A percentile compares a stretch with the other conserved stretches of the same genome.
Conservation (phyloP, 2,888 invertebrate genomes). For the Pterostichus niger region DNA sequence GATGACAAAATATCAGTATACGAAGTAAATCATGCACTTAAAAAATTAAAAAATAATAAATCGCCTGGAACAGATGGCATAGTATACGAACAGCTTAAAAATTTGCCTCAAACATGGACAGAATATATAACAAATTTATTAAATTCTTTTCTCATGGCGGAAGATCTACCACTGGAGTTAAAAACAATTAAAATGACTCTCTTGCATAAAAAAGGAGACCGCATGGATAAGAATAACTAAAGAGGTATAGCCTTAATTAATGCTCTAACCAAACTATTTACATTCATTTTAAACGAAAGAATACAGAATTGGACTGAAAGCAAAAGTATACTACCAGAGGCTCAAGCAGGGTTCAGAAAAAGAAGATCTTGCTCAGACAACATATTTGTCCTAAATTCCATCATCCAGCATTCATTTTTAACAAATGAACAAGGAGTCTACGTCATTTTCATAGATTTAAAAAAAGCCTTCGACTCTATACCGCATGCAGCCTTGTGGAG, state of each 20-base stretch:
- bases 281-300: not conserved
- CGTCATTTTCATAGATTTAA: not conserved
- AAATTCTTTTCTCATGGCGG: no score
- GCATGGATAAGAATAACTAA: not conserved
- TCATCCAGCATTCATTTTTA: not conserved
- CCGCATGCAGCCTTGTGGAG: not conserved
- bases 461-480: slow-evolving; percentile 6
- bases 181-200: not conserved
- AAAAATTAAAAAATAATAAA: no score
- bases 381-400: not conserved
- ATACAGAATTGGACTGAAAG: slow-evolving; percentile 2
- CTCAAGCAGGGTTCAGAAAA: slow-evolving; percentile 11
- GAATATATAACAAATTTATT: not conserved
- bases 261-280: slow-evolving; percentile 13
- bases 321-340: not conserved
- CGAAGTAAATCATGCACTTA: no score
- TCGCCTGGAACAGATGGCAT: no score
- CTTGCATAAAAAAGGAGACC: slow-evolving; percentile 12
- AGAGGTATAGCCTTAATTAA: slow-evolving; percentile 14
- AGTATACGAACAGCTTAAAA: no score
- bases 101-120: no score
- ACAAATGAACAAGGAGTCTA: not conserved
- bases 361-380: slow-evolving; percentile 16
- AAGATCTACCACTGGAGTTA: slow-evolving; percentile 10
- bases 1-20: no score